A percentile compares a stretch with the other conserved stretches of the same genome.
Conservation (phyloP, 2,113 vertebrate species). For the Rana temporaria region DNA sequence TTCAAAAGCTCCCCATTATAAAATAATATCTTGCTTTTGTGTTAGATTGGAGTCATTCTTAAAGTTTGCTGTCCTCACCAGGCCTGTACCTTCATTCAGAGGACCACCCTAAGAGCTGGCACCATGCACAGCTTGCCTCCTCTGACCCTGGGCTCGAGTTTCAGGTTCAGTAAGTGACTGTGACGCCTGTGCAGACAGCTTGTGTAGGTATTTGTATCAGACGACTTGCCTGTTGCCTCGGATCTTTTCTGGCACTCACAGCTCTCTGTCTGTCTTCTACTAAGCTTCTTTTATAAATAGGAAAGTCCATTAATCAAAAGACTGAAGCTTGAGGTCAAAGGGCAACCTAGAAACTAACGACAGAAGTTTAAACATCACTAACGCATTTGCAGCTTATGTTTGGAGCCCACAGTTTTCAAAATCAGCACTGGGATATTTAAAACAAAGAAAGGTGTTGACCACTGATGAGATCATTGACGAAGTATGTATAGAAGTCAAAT, state of each 20-base stretch:
- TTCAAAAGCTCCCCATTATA: too few species aligned
- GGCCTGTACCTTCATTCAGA: neutral
- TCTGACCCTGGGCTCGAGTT: conserved; percentile 54
- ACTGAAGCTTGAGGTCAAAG: conserved; percentile 36
- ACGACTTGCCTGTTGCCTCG: conserved; percentile 60
- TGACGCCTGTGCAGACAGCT: conserved; percentile 65
- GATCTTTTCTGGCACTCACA: conserved; percentile 22
- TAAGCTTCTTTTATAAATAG: conserved; percentile 54
- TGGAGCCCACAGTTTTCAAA: conserved; percentile 17
- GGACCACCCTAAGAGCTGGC: conserved; percentile 52
- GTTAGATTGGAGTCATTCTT: too few species aligned
- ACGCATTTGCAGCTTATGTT: conserved; percentile 31
- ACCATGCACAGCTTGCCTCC: conserved; percentile 12
- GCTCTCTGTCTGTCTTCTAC: conserved; percentile 28
- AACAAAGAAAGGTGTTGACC: neutral
- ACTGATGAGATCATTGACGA: too few species aligned
- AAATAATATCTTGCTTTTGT: too few species aligned
- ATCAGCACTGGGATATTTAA: conserved; percentile 15
- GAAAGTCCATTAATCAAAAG: conserved; percentile 51
- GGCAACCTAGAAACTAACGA: conserved; percentile 33
- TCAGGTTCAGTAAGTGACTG: conserved; percentile 58
- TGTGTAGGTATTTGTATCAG: conserved; percentile 67
- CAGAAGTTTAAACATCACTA: conserved; percentile 46
- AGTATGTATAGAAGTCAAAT: too few species aligned
- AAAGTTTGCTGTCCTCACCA: neutral